A percentile compares a stretch with the other conserved stretches of the same genome.
These are phyloP conservation scores for Coracopsis vasa DNA, from an alignment of 2,113 vertebrate species.

Conservation along the genomic window DNA sequence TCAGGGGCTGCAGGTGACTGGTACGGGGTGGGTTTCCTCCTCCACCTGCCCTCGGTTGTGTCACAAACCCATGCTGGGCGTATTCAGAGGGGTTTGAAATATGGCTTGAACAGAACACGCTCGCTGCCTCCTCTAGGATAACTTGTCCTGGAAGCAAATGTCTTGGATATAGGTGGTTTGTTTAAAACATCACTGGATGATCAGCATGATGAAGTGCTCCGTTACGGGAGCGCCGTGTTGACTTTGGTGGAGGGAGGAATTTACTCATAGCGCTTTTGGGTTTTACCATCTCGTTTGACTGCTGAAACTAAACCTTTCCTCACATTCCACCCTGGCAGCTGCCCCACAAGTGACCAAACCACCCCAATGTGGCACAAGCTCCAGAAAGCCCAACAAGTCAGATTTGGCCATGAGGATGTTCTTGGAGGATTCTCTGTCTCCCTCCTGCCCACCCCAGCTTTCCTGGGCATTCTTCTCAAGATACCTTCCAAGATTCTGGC, in stretches of 20 bases:
- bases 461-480: background rate
- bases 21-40: background rate
- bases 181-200: background rate
- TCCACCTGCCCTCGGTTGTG: rapidly evolving
- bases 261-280: background rate
- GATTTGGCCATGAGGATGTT: rapidly evolving
- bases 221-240: rapidly evolving
- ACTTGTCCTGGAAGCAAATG: background rate
- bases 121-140: background rate
- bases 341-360: background rate
- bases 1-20: rapidly evolving
- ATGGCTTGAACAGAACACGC: rapidly evolving
- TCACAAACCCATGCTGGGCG: rapidly evolving
- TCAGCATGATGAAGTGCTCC: rapidly evolving
- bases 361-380: rapidly evolving
- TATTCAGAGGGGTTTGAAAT: background rate
- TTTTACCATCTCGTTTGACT: background rate
- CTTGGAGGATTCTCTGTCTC: background rate
- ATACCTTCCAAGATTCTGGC: background rate
- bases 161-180: rapidly evolving
- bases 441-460: background rate
- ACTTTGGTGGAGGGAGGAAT: background rate
- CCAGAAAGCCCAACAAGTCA: background rate
- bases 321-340: background rate
- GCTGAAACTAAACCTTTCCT: background rate